Evolutionary conservation across 2,113 vertebrate genomes (phyloP), one percentile per base, ranked within the genome.

Genomic region (Boulengeromyrus knoepffleri): DNA sequence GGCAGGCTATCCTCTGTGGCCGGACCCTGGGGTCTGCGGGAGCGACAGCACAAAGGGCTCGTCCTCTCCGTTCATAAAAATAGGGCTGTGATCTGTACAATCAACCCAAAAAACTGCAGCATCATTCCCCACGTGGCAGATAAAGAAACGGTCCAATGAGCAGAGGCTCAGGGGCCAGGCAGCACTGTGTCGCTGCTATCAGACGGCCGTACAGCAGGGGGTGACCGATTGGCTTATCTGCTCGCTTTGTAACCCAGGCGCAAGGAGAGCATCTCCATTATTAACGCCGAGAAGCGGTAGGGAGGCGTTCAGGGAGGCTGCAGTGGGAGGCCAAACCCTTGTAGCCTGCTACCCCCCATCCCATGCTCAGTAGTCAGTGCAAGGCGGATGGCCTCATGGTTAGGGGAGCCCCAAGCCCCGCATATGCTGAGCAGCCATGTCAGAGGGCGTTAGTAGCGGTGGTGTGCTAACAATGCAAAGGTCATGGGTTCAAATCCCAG

Each of bases 61-160:
- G 15, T 88, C 62, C 46, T 42, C 46, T 39, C 70, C 62, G n/a
- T 12, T 47, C 42, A 49, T 87, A 52, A 46, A 87, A 87, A 52
- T 31, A 87, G 74, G 74, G 19, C 46, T 36, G 49, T 7, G 45
- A 36, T 50, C 45, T 87, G 24, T 77, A 89, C 88, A 21, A 77
- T 49, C 66, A 42, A 36, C 49, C 85, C 50, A n/a, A 45, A 88
- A 70, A 58, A 52, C 10, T 42, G 50, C 50, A n/a, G 85, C 85
- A 5, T 52, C 46, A 31, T 58, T 62, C 58, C n/a, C 62, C 58
- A 17, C 2, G 58, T 74, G 21, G 58, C 46, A 24, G 50, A 89
- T 89, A 89, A 77, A 53, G 74, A 27, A 49, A 88, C 10, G 53
- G 39, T 42, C 42, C 58, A 49, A 88, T 88, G 58, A 89, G 24